Conservation (phyloP, 2,113 vertebrate genomes). For the Probosciger aterrimus region DNA sequence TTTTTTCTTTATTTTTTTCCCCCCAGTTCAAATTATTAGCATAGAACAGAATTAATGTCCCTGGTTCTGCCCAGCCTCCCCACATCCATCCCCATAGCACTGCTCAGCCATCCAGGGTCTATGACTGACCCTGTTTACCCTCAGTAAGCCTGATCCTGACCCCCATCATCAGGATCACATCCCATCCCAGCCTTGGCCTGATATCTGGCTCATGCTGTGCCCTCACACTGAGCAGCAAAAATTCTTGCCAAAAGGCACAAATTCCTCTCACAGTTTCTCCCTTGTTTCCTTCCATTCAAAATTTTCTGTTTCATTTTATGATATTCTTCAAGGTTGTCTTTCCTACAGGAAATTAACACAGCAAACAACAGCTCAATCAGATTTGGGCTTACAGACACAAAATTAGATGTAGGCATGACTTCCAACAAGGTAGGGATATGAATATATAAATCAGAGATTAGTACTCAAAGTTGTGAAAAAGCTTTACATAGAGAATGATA, state of each 20-base stretch:
- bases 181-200: neutral
- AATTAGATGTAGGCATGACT: neutral
- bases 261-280: neutral
- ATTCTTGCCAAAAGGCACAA: neutral
- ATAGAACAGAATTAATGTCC: neutral
- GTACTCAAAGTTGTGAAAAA: neutral
- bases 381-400: neutral
- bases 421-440: neutral
- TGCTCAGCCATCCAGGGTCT: neutral
- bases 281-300: neutral
- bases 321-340: neutral
- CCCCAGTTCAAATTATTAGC: neutral
- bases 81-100: neutral
- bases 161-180: fast-evolving
- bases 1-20: too few species aligned
- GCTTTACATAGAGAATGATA: neutral
- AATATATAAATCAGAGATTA: neutral
- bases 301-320: neutral
- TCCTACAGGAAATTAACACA: neutral
- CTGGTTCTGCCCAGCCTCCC: neutral
- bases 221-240: neutral
- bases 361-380: neutral
- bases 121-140: neutral
- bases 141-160: neutral
- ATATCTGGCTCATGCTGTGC: neutral